Conservation (phyloP, 2,888 invertebrate species). For the Nymphalis polychloros region DNA sequence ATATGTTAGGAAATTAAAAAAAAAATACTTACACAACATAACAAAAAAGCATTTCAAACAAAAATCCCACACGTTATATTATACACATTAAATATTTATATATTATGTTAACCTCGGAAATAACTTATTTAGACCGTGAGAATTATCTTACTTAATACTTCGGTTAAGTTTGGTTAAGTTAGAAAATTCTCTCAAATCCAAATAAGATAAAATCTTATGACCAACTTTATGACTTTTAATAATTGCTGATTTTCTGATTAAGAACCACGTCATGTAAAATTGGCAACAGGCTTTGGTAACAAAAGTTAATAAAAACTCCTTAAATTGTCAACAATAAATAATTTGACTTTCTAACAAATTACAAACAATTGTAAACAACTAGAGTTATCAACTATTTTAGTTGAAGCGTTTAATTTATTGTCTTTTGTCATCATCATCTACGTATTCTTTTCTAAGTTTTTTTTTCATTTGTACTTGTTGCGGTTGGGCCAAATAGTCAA, state of each 20-base stretch:
- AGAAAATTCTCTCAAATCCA: neutral
- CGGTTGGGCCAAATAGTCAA: no score
- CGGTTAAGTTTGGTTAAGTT: no score
- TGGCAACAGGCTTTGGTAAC: no score
- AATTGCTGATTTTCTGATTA: neutral
- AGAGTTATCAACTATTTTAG: no score
- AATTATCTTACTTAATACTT: constrained; percentile 18
- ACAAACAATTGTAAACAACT: no score
- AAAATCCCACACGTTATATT: constrained; percentile 19
- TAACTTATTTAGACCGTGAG: constrained; percentile 21
- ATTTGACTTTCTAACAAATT: no score
- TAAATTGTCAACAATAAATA: no score
- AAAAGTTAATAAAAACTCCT: no score
- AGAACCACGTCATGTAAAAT: neutral
- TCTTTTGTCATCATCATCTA: no score
- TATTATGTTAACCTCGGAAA: constrained; percentile 7
- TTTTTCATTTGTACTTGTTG: no score
- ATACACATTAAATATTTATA: neutral
- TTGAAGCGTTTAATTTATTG: no score
- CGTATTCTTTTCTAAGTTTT: no score
- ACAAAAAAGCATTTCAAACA: constrained; percentile 18
- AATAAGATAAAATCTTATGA: constrained; percentile 5
- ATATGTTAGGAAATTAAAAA: constrained; percentile 18
- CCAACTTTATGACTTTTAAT: neutral
- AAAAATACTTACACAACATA: constrained; percentile 34